Base-by-base conservation (phyloP, 2,888 invertebrate genomes). In the Amphipoea oculea region DNA sequence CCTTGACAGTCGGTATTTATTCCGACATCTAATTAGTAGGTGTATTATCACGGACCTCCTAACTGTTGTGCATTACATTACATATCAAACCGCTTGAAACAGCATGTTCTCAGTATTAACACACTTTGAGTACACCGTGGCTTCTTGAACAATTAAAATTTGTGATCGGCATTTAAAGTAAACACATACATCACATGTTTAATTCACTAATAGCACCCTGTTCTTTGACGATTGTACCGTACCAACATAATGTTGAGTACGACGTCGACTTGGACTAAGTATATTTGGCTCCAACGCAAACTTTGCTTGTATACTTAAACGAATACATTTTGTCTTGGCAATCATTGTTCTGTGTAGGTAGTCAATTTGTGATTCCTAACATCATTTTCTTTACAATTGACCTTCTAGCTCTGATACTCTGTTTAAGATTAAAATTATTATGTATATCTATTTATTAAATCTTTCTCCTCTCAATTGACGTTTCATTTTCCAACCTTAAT, bases 401-500 rank as follows among this genome's bases (percentile, higher is more conserved):
- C 92, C 92, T 94, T 93, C 92, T 95, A 93, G 94, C 93, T 95
- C 95, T 93, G 93, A 94, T 94, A 94, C 92, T 94, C 93, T 95
- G 96, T 96, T 96, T 94, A 94, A 96, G 95, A 96, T 93, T 95
- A 94, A 95, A 95, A 93, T 93, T 93, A 95, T 95, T 95, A 94
- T 62, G 76, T 76, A 76, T 95, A 96, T 95, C 95, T 96, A 97
- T 96, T 96, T 96, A 97, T 96, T 97, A 97, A 96, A 96, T 95
- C 95, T 96, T 96, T 96, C 96, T 96, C 96, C 96, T 96, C 96
- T 96, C 95, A 91, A 87, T 82, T 82, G 89, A 85, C 78, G 93
- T 95, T 96, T 94, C 90, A 95, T 95, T 94, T 89, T 74, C 54
- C 54, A 65, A 70, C 84, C 78, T 86, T 66, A 60, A 29, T 29